Evolutionary conservation across 2,113 vertebrate species (phyloP).

Genomic region (Rissa tridactyla): DNA sequence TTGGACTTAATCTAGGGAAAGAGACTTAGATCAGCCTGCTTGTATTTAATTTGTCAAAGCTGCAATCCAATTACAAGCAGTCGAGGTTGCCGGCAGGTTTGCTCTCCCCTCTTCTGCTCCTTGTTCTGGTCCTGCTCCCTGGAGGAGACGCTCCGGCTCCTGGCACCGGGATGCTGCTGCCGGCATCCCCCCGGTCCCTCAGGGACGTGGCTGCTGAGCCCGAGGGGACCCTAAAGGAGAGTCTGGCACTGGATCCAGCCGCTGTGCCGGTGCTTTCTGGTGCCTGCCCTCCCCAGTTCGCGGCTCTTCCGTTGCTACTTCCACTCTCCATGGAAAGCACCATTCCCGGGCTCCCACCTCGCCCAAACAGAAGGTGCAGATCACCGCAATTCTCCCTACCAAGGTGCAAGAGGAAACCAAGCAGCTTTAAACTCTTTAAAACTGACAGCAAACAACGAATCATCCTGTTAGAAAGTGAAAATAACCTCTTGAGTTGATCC

Average conservation of each 20-base stretch:
- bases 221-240: accelerated
- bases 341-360: neutral
- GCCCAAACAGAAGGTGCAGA: neutral
- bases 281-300: neutral
- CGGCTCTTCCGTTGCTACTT: accelerated
- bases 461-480: neutral
- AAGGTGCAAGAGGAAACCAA: neutral
- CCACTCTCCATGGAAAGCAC: accelerated
- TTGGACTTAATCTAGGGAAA: neutral
- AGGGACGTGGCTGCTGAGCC: neutral
- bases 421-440: neutral
- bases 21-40: neutral
- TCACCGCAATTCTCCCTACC: neutral
- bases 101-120: neutral
- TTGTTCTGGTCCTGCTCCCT: neutral
- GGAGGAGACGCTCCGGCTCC: neutral
- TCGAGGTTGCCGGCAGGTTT: neutral
- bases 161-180: accelerated
- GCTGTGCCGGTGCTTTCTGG: neutral
- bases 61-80: neutral
- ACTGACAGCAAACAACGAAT: neutral
- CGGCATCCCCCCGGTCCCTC: neutral
- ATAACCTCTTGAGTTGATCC: neutral
- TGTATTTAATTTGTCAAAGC: neutral
- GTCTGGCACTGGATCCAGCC: accelerated